Conservation (phyloP, 2,888 invertebrate genomes). For the Campoplex capitator region DNA sequence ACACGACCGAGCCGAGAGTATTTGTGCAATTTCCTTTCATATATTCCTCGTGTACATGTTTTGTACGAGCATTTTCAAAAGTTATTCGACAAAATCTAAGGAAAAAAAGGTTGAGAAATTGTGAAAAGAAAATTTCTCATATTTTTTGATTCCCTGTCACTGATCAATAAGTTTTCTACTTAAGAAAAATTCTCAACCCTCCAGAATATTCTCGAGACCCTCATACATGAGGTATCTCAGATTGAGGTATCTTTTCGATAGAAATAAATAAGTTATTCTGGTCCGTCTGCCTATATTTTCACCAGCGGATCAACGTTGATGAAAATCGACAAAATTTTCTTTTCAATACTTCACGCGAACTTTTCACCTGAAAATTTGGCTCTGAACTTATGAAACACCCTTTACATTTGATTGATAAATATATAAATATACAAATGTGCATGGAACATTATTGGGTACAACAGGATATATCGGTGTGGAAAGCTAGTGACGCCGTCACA, state of each 20-base stretch:
- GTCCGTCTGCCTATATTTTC: background rate
- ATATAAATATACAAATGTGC: background rate
- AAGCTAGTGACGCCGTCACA: constrained; percentile 43
- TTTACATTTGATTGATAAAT: background rate
- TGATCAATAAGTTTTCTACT: background rate
- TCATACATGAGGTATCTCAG: background rate
- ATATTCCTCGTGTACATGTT: background rate
- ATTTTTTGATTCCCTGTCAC: background rate
- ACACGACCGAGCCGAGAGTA: constrained; percentile 66
- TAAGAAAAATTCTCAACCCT: background rate
- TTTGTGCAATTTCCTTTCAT: constrained; percentile 48
- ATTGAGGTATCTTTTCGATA: background rate
- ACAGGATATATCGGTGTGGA: constrained; percentile 14
- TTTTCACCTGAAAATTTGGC: background rate
- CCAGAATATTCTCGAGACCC: background rate
- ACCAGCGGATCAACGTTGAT: background rate
- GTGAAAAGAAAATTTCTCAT: background rate
- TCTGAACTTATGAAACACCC: background rate
- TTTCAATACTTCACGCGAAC: background rate
- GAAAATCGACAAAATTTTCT: background rate
- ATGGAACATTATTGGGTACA: background rate
- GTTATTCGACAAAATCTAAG: background rate
- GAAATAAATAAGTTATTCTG: background rate
- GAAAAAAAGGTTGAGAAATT: background rate
- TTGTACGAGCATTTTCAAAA: background rate